Base-by-base conservation (phyloP, 2,888 invertebrate genomes). In the Druceiella hillmani region DNA sequence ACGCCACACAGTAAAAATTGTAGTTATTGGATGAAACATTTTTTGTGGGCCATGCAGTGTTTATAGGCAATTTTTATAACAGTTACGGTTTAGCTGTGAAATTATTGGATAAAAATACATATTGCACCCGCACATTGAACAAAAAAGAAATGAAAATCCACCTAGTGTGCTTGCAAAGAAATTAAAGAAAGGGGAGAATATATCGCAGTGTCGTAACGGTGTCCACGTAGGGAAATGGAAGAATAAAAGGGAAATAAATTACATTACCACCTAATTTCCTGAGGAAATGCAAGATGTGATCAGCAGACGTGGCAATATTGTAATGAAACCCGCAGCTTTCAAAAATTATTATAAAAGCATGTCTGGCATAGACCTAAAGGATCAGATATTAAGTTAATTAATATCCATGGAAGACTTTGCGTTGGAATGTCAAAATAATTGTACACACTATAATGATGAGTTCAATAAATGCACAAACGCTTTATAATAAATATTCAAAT, bases 51-150 rank as follows among this genome's bases (percentile, higher is more conserved):
- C 53, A 54, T 40, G 35, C 44, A 14, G 22, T 56, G 16, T 55
- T 49, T 31, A 51, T 55, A 45, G 53, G 54, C 32, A 54, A 54
- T 36, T 53, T 46, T 38, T 54, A 55, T 35, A 56, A 50, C 22
- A 51, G 50, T 31, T 47, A 36, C 20, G 38, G 41, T 26, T 35
- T 55, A 33, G 47, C 44, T n/a, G n/a, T n/a, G 33, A 37, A 35
- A 42, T 37, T 31, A 38, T 50, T 45, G 35, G 44, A 44, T 38
- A 45, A 49, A 44, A 41, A 46, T 45, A 53, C 50, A 39, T 53
- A 53, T 32, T 52, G 45, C 33, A 55, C 54, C n/a, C 53, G 53
- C 17, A 53, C 50, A 15, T 35, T 56, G 7, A 40, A 10, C 10
- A 25, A 25, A 25, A 25, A 25, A 3, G 25, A 10, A 25, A 12